Base-by-base conservation (phyloP, 2,797 vertebrate species). In the Prunella strophiata region DNA sequence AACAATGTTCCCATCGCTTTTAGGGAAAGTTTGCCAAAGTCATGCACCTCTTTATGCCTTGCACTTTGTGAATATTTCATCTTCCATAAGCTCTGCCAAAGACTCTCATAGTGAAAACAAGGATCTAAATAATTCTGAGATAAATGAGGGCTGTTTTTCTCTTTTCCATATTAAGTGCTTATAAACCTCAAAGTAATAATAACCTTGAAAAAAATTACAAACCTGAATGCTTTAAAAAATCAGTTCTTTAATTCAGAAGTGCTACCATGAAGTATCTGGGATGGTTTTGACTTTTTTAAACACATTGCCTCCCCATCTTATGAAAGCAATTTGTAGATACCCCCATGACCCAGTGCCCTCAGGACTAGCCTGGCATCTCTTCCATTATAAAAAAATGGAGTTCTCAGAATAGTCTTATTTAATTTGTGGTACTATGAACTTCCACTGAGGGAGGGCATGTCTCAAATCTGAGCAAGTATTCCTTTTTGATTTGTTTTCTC, bases 301-400 rank as follows among this genome's bases (percentile, higher is more conserved):
- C 20, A 30, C 10, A 27, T 11, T 0, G 0, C n/a, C 23, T n/a
- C 21, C 11, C 3, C 21, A 20, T 12, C 5, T 13, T 36, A 1
- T 32, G 22, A 19, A 66, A 73, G 29, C 13, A 74, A 26, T 76
- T 51, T 79, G 59, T 61, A 71, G 61, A 51, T 76, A 38, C 10
- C 11, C 20, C 42, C 12, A 55, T 85, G 68, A 57, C 13, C 9
- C 47, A 43, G 25, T 4, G 1, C 29, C 34, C 72, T 87, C 84
- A 85, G 61, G 45, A 74, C 13, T 50, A 74, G 23, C 32, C 38
- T 85, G 80, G 26, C 25, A 47, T 52, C 34, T 91, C 25, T 90
- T 87, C 80, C 48, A n/a, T 54, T n/a, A 13, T 63, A 76, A 62
- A 74, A 55, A 8, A 54, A 72, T 9, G 3, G 36, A 45, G n/a